Base-by-base conservation (phyloP, 2,888 invertebrate species). In the Cantharis lateralis region DNA sequence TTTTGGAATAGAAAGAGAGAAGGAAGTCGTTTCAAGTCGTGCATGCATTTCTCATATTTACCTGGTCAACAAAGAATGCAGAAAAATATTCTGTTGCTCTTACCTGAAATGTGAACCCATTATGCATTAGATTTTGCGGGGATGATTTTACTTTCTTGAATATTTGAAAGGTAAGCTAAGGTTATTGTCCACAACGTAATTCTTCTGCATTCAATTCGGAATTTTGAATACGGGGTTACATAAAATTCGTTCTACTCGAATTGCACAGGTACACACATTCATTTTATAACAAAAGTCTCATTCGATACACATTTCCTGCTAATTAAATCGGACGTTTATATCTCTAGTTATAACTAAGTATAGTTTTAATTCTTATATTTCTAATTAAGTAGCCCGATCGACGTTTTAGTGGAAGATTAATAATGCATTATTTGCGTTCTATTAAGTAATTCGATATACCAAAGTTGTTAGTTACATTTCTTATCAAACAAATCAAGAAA, bases 191-290 rank as follows among this genome's bases (percentile, higher is more conserved):
- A 28, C 70, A 64, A 71, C 66, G 78, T 70, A 76, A 79, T 78
- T 74, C 76, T 77, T 78, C 70, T 64, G 74, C 74, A 73, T 80
- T 76, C 78, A 74, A 72, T 73, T 78, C 26, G 66, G 72, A 74
- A 76, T 70, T 74, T 75, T 78, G 75, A 79, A 77, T 80, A 74
- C 74, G 69, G 75, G 77, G 78, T 80, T 80, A 76, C 80, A 79
- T 76, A 79, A 81, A 79, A 82, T 82, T 81, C 81, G 81, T 81
- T 81, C 80, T 78, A 76, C 80, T 82, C 80, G 78, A 77, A 81
- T 82, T 82, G 81, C 80, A 77, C 81, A 81, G 81, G 80, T 82
- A 82, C 75, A 73, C 75, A 73, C 62, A 26, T 62, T 48, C 66
- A 62, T 61, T 69, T 70, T 61, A 32, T 18, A 24, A 66, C 69